Conservation (phyloP, 2,113 vertebrate genomes). For the Anguilla rostrata region DNA sequence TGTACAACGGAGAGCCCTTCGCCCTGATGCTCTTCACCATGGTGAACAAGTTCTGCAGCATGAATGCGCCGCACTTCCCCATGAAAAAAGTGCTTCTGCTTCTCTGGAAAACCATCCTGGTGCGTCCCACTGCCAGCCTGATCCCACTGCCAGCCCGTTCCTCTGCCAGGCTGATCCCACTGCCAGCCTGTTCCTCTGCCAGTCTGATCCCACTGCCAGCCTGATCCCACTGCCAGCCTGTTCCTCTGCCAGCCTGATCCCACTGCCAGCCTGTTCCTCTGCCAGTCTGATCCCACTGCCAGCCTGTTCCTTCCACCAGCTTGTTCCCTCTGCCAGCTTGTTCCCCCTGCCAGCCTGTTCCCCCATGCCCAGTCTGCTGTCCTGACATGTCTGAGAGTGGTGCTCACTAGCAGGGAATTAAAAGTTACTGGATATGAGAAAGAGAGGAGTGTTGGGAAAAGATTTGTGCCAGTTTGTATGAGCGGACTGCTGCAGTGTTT, state of each 20-base stretch:
- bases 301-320: no score
- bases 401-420: background rate
- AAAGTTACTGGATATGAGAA: background rate
- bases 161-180: no score
- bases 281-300: background rate
- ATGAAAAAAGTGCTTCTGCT: slow-evolving; percentile 97
- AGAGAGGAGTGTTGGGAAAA: no score
- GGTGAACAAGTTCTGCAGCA: slow-evolving; percentile 98
- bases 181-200: background rate
- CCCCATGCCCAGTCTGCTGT: no score
- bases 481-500: no score
- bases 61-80: slow-evolving; percentile 92
- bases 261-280: background rate
- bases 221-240: background rate
- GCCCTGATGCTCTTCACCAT: slow-evolving; percentile 91
- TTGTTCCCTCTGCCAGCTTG: no score
- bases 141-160: background rate
- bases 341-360: no score
- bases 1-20: slow-evolving; percentile 86
- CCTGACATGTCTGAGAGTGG: no score
- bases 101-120: slow-evolving; percentile 95
- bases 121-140: slow-evolving; percentile 53
- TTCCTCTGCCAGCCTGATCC: background rate
- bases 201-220: background rate
- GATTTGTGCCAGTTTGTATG: background rate